Conservation (phyloP, 2,113 vertebrate species). For the Macroglossus sobrinus region DNA sequence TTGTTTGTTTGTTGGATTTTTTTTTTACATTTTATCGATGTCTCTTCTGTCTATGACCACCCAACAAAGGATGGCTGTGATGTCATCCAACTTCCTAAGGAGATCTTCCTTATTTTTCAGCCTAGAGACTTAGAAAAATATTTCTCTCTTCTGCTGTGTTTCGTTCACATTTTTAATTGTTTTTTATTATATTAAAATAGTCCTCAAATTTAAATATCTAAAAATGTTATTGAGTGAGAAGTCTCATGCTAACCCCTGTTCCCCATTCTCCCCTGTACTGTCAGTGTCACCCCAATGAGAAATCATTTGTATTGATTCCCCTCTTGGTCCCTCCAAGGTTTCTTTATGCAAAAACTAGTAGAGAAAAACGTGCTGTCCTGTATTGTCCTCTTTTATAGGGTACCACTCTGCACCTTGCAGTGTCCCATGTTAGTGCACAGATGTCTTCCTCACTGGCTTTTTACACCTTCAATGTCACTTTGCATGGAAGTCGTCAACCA, state of each 20-base stretch:
- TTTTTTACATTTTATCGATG: background rate
- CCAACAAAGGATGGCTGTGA: rapidly evolving
- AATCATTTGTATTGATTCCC: background rate
- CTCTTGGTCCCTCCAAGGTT: background rate
- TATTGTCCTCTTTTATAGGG: background rate
- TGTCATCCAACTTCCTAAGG: background rate
- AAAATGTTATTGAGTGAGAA: background rate
- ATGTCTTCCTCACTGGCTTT: background rate
- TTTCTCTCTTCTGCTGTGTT: background rate
- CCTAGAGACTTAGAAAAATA: background rate
- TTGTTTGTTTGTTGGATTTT: too few species aligned
- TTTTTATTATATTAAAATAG: background rate
- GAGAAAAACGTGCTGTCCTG: background rate
- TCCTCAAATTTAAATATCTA: background rate
- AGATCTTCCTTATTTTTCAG: background rate
- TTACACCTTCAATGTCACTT: rapidly evolving
- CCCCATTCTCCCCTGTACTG: background rate
- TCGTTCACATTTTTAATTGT: background rate
- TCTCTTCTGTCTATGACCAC: background rate
- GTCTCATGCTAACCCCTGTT: background rate
- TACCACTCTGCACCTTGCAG: too few species aligned
- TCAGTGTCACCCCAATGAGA: background rate
- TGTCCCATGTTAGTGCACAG: rapidly evolving
- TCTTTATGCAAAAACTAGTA: background rate
- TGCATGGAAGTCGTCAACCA: rapidly evolving